phyloP scores from a whole-genome alignment of 64 coral and sea anemone genomes.

The Dendronephthya gigantea region DNA sequence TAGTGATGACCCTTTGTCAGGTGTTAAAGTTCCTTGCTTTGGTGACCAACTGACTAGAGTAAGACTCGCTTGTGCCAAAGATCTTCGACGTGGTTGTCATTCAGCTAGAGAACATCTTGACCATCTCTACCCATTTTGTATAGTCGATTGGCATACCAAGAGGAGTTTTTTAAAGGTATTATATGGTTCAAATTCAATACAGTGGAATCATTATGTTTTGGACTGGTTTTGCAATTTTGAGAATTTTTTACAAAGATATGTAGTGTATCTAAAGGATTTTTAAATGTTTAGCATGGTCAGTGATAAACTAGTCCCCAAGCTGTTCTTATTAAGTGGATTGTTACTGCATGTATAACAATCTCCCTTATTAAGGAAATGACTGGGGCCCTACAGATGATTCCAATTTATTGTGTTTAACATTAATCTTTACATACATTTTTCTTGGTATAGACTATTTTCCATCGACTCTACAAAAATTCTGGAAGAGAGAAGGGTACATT shows the following conservation, averaged over 20 bases:
- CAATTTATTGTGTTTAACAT: not conserved
- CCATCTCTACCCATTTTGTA: not conserved
- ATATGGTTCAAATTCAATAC: no score
- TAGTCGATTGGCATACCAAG: not conserved
- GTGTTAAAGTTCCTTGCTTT: not conserved
- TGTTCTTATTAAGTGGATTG: no score
- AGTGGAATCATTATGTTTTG: no score
- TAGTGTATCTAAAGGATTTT: no score
- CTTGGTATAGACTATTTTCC: not conserved
- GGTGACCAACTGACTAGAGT: not conserved
- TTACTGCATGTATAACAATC: not conserved
- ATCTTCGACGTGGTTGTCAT: not conserved
- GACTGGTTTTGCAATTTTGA: no score
- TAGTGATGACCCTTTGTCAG: not conserved
- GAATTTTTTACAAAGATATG: no score
- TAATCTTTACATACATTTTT: not conserved
- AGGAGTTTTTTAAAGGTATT: not conserved
- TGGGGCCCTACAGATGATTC: not conserved
- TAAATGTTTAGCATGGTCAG: no score
- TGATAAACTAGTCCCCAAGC: no score
- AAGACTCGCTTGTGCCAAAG: not conserved
- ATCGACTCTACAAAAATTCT: constrained; percentile 10
- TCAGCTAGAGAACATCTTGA: not conserved
- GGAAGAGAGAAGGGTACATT: constrained; percentile 16
- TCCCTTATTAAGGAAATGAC: not conserved